Base-by-base conservation (phyloP, 2,888 invertebrate species). In the Rotaria magnacalcarata region DNA sequence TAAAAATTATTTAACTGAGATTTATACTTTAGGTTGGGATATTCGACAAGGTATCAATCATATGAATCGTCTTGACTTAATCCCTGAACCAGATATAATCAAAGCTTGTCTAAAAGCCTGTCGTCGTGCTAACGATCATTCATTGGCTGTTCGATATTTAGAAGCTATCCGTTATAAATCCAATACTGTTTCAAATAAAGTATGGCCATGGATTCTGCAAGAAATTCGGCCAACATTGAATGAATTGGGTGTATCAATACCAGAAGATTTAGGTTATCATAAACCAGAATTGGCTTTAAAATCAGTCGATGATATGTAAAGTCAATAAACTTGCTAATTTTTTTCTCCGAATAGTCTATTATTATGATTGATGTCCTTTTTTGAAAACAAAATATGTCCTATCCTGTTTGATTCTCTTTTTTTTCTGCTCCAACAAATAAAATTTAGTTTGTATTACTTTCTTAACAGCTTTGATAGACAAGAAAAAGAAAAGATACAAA, bases 261-360 rank as follows among this genome's bases (percentile, higher is more conserved):
- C 95, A 0, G 97, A 97, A 91, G 96, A 98, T 90, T 93, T 99
- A 89, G 97, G 97, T 87, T 97, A 96, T 90, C 97, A 97, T 92
- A 95, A 96, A 92, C 99, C 98, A 87, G 97, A 99, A 92, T 92
- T 98, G 91, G 96, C 95, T 87, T 92, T 96, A 88, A 87, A 89
- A 87, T 88, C 27, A 74, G 85, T 86, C 14, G 85, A 80, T 52
- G 86, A 86, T 54, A 85, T 85, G 86, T 85, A 86, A 54, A 47
- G 50, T 50, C 1, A 50, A 50, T 14, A 50, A 50, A 50, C 50
- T 11, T 50, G 50, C 50, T 50, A 14, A 50, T 3, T 14, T 50
- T 50, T 8, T 50, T 4, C 8, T 50, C 50, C 50, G 50, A 50
- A 50, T 11, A 50, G 50, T 50, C 14, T 50, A 50, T 50, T 8